Conservation (phyloP, 1,140 invertebrate genomes). For the Drosophila serrata region DNA sequence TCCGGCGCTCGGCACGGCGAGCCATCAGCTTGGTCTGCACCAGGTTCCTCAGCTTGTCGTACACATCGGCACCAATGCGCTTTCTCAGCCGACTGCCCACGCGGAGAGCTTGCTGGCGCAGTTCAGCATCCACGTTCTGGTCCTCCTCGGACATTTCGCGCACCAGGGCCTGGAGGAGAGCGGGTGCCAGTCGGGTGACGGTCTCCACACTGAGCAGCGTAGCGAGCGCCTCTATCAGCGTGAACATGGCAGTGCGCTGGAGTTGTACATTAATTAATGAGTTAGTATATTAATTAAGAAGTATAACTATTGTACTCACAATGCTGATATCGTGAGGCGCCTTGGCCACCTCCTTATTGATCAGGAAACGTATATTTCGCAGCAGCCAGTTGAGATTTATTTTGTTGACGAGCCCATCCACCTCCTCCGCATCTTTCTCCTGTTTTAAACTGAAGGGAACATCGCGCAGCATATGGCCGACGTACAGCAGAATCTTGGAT, state of each 20-base stretch:
- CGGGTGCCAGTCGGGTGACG: conserved; percentile 86
- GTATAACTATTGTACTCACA: conserved; percentile 76
- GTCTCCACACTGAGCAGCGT: conserved; percentile 86
- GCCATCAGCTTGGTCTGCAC: conserved; percentile 87
- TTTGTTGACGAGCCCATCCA: conserved; percentile 49
- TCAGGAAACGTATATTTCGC: conserved; percentile 87
- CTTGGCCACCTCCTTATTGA: conserved; percentile 87
- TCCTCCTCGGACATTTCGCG: conserved; percentile 89
- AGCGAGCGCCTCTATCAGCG: conserved; percentile 90
- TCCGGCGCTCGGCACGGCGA: conserved; percentile 89
- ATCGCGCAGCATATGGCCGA: conserved; percentile 88
- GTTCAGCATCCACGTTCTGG: conserved; percentile 86
- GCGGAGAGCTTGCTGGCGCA: conserved; percentile 88
- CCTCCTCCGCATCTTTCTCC: conserved; percentile 45
- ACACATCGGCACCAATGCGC: conserved; percentile 88
- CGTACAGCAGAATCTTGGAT: conserved; percentile 90
- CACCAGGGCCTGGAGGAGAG: conserved; percentile 89
- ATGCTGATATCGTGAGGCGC: conserved; percentile 86
- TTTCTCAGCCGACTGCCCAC: conserved; percentile 89
- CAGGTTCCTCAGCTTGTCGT: conserved; percentile 87
- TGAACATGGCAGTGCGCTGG: conserved; percentile 89
- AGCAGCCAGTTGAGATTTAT: conserved; percentile 87
- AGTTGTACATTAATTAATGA: conserved; percentile 26
- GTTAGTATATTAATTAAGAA: too few species aligned
- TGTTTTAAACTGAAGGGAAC: conserved; percentile 83